phyloP scores from a whole-genome alignment of 2,888 invertebrate species.

The Aphidius colemani region DNA sequence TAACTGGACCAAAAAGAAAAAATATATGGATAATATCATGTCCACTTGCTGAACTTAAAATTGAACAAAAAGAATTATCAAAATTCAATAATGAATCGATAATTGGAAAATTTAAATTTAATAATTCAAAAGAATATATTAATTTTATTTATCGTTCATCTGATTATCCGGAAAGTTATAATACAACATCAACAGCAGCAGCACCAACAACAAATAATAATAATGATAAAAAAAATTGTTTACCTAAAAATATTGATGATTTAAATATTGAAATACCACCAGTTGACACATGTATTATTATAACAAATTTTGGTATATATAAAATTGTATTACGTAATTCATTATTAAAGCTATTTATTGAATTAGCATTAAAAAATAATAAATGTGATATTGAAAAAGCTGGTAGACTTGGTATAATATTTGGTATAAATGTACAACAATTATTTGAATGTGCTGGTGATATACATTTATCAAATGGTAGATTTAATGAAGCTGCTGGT shows the following conservation, averaged over 20 bases:
- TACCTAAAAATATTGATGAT: conserved; percentile 61
- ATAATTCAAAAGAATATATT: conserved; percentile 62
- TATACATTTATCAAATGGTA: conserved; percentile 74
- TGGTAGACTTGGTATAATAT: conserved; percentile 65
- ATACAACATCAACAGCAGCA: conserved; percentile 3
- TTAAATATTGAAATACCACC: conserved; percentile 60
- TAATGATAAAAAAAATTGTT: conserved; percentile 46
- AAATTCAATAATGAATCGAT: conserved; percentile 66
- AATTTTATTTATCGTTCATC: conserved; percentile 62
- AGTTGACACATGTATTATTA: conserved; percentile 66
- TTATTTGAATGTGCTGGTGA: conserved; percentile 82
- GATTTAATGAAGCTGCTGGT: conserved; percentile 76
- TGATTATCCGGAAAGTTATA: conserved; percentile 52
- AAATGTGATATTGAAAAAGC: conserved; percentile 62
- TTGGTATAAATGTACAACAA: conserved; percentile 69
- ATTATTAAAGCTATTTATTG: conserved; percentile 64
- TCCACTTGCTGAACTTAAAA: conserved; percentile 64
- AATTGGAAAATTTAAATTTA: conserved; percentile 64
- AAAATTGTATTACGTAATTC: conserved; percentile 63
- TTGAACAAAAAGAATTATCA: conserved; percentile 59
- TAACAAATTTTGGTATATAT: conserved; percentile 67
- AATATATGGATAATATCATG: conserved; percentile 64
- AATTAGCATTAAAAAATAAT: conserved; percentile 63
- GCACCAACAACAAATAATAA: conserved; percentile 38
- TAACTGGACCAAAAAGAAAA: conserved; percentile 62